Percentiles rank a stretch among this genome's conserved stretches.
Evolutionary conservation across 2,113 vertebrate genomes (phyloP).

Genomic region (Trachemys scripta): DNA sequence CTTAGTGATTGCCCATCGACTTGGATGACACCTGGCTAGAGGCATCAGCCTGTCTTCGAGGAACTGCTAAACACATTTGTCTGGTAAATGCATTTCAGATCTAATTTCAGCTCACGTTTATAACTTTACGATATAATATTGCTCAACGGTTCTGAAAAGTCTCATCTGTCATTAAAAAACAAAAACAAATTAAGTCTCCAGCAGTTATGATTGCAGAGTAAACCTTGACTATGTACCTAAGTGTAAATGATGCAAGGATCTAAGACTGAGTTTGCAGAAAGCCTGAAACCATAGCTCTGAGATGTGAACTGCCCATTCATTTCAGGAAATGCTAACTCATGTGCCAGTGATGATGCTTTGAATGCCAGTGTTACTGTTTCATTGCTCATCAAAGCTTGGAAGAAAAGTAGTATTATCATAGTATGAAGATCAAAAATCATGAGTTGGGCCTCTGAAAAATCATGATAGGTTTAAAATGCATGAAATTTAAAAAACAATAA

Average conservation of each 20-base stretch:
- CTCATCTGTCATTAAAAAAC: neutral
- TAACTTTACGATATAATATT: neutral
- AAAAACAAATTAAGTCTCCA: too few species aligned
- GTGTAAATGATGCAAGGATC: neutral
- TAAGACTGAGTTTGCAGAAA: neutral
- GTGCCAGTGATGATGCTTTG: neutral
- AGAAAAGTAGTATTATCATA: neutral
- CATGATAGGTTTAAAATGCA: neutral
- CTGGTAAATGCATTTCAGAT: neutral
- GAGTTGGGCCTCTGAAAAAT: neutral
- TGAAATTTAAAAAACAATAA: neutral
- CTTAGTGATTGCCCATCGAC: neutral
- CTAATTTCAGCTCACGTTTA: neutral
- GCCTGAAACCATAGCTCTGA: neutral
- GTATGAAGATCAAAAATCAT: neutral
- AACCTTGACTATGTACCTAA: neutral
- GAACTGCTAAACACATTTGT: neutral
- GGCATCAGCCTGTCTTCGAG: neutral
- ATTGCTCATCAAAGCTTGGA: neutral
- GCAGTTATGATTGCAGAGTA: neutral
- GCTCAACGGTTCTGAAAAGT: neutral
- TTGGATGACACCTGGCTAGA: neutral
- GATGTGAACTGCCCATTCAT: neutral
- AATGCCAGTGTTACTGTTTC: neutral
- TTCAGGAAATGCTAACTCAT: neutral